Evolutionary conservation across 2,113 vertebrate species (phyloP).

Genomic region (Sinosuthora webbiana): DNA sequence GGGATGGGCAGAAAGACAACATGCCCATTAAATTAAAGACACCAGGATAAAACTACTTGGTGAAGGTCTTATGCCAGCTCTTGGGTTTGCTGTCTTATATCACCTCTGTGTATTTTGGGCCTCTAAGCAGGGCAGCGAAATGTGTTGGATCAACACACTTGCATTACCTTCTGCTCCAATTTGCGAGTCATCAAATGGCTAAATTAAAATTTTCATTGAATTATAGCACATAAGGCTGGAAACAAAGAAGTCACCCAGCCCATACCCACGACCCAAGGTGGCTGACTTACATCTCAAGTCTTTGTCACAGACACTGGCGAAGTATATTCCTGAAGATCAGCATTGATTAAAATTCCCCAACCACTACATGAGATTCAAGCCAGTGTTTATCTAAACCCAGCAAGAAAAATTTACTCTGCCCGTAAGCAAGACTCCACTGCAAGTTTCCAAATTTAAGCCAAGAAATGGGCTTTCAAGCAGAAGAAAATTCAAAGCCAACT

Average conservation of each 20-base stretch:
- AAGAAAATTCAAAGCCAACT: neutral
- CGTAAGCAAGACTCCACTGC: neutral
- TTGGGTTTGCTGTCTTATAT: neutral
- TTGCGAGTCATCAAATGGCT: neutral
- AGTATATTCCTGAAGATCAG: neutral
- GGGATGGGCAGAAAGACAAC: neutral
- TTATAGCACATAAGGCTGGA: neutral
- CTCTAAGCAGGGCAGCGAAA: neutral
- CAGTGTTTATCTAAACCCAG: neutral
- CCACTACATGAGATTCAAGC: accelerated
- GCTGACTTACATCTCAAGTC: neutral
- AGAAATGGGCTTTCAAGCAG: neutral
- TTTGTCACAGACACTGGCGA: neutral
- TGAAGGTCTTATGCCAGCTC: neutral
- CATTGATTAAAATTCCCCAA: neutral
- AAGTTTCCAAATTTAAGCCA: neutral
- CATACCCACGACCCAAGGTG: neutral
- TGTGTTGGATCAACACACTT: neutral
- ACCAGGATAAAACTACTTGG: neutral
- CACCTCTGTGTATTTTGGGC: neutral
- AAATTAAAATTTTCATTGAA: neutral
- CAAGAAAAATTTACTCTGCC: neutral
- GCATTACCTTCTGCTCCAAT: neutral
- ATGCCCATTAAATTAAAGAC: neutral
- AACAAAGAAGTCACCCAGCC: neutral